phyloP scores from a whole-genome alignment of 2,888 invertebrate species.

The Syrista parreyssii region DNA sequence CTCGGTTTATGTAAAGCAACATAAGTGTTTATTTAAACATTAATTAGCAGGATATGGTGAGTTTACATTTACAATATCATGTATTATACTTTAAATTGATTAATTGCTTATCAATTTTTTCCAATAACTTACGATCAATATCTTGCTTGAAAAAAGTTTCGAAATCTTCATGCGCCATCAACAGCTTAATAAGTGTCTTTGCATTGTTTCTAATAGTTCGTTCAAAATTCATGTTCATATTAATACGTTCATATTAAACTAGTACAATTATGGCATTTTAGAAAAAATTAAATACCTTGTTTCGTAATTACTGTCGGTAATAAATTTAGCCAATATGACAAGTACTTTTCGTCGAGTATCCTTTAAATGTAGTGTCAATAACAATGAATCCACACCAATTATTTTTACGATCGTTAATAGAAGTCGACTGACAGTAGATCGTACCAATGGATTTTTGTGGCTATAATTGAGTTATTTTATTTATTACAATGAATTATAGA shows the following conservation, averaged over 20 bases:
- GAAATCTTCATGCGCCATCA: conserved; percentile 36
- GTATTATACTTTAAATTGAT: conserved; percentile 35
- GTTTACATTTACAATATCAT: not conserved
- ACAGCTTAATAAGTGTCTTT: conserved; percentile 33
- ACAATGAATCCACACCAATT: conserved; percentile 30
- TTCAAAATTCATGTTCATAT: not conserved
- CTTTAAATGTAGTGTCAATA: conserved; percentile 27
- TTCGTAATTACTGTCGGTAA: conserved; percentile 36
- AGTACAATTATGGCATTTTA: not conserved
- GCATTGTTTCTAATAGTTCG: conserved; percentile 30
- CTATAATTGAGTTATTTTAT: conserved; percentile 14
- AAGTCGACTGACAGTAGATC: conserved; percentile 35
- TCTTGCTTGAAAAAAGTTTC: conserved; percentile 34
- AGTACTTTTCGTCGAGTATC: conserved; percentile 33
- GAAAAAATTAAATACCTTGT: conserved; percentile 32
- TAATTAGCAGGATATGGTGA: not conserved
- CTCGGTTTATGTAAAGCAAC: not conserved
- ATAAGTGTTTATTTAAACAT: not conserved
- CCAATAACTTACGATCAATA: conserved; percentile 32
- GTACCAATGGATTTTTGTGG: conserved; percentile 38
- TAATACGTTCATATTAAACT: conserved; percentile 4
- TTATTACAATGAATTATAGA: not conserved
- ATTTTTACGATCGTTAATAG: conserved; percentile 29
- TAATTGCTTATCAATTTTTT: conserved; percentile 38
- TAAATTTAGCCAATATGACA: conserved; percentile 32